Evolutionary conservation across 2,113 vertebrate species (phyloP).

Genomic region (Alligator mississippiensis): DNA sequence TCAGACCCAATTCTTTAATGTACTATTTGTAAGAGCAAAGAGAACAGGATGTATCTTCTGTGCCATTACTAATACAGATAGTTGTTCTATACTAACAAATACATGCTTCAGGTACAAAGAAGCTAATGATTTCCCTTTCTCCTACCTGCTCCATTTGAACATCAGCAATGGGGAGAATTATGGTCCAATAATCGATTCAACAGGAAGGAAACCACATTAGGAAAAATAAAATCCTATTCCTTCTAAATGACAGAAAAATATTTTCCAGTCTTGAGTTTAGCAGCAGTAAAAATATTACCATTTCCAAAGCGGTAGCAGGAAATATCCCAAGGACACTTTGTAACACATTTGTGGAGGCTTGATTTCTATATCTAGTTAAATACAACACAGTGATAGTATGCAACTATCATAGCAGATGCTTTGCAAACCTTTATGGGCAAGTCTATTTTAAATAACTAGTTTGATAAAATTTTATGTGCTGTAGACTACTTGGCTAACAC

Average conservation of each 20-base stretch:
- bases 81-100: neutral
- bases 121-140: fast-evolving
- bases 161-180: constrained; percentile 53
- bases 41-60: neutral
- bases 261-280: constrained; percentile 52
- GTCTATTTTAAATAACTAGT: constrained; percentile 3
- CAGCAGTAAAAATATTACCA: constrained; percentile 61
- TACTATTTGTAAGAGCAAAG: neutral
- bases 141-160: neutral
- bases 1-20: neutral
- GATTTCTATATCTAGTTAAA: constrained; percentile 62
- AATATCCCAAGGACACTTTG: constrained; percentile 68
- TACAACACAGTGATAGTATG: neutral
- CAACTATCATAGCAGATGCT: neutral
- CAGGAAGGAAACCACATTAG: constrained; percentile 64
- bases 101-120: neutral
- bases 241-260: constrained; percentile 71
- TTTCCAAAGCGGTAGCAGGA: constrained; percentile 49
- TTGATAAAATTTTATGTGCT: neutral
- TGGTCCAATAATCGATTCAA: constrained; percentile 42
- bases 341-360: constrained; percentile 57
- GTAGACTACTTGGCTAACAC: neutral
- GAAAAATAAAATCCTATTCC: constrained; percentile 49
- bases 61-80: neutral
- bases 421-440: constrained; percentile 50